These are phyloP conservation scores for Jaculus jaculus DNA, from an alignment of 2,113 vertebrate species.

Conservation along the genomic window DNA sequence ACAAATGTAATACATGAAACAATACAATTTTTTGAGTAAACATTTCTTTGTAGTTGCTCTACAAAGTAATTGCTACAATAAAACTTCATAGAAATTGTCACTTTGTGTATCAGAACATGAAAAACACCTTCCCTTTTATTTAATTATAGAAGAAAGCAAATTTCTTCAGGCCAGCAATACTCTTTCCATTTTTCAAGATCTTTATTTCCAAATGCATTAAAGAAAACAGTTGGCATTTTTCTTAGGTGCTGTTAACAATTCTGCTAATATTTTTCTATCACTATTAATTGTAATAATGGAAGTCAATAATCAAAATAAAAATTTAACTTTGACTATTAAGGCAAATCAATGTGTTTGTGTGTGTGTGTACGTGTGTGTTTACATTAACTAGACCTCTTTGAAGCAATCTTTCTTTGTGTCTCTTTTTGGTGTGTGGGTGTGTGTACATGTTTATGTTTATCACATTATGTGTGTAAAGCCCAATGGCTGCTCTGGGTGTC, in stretches of 20 bases:
- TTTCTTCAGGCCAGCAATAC: not conserved
- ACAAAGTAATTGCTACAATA: conserved; percentile 28
- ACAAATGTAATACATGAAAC: not conserved
- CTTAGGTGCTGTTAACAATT: not conserved
- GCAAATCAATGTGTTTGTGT: not conserved
- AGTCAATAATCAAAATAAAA: not conserved
- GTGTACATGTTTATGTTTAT: no score
- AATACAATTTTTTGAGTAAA: not conserved
- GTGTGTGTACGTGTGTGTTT: not conserved
- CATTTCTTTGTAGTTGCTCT: conserved; percentile 3
- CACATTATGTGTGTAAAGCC: not conserved
- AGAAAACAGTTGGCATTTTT: not conserved
- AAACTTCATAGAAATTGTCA: conserved; percentile 19
- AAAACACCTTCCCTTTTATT: conserved; percentile 49
- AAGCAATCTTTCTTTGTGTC: not conserved
- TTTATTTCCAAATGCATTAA: conserved; percentile 23
- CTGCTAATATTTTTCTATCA: not conserved
- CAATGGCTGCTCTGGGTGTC: no score
- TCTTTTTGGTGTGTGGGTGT: no score
- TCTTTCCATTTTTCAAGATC: conserved; percentile 22
- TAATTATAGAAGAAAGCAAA: conserved; percentile 44
- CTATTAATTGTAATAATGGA: not conserved
- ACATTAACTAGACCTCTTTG: not conserved
- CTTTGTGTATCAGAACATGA: not conserved
- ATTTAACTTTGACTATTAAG: not conserved